phyloP scores from a whole-genome alignment of 2,888 invertebrate genomes.

The Drosophila hamatofila region DNA sequence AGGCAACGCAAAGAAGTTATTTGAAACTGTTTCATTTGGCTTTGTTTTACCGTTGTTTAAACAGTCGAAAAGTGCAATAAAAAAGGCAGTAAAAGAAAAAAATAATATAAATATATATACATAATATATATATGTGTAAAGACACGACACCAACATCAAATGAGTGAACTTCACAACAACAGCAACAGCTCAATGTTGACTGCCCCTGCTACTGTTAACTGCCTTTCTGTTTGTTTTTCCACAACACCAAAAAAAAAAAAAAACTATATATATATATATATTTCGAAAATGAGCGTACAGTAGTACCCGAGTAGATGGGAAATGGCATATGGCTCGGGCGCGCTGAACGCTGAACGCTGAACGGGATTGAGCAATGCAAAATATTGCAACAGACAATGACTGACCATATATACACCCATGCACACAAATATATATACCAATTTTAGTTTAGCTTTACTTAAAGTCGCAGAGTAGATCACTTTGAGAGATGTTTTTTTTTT shows the following conservation, averaged over 20 bases:
- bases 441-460: constrained; percentile 20
- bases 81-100: constrained; percentile 27
- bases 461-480: constrained; percentile 13
- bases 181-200: constrained; percentile 34
- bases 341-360: constrained; percentile 19
- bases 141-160: constrained; percentile 10
- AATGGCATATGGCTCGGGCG: constrained; percentile 47
- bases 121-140: not conserved
- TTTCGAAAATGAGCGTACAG: constrained; percentile 45
- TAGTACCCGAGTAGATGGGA: constrained; percentile 40
- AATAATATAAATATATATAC: not conserved
- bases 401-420: constrained; percentile 42
- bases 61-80: constrained; percentile 49
- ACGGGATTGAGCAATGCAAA: constrained; percentile 73
- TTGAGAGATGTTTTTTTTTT: not conserved
- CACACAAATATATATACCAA: constrained; percentile 28
- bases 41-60: constrained; percentile 16
- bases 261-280: not conserved
- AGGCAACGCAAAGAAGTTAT: constrained; percentile 47
- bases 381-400: constrained; percentile 73
- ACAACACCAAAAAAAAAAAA: constrained; percentile 14
- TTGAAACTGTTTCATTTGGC: constrained; percentile 30
- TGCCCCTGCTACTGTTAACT: constrained; percentile 58
- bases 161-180: constrained; percentile 36
- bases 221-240: constrained; percentile 68